These are phyloP conservation scores for Leptosomus discolor DNA, from an alignment of 2,113 vertebrate genomes.

Conservation along the genomic window DNA sequence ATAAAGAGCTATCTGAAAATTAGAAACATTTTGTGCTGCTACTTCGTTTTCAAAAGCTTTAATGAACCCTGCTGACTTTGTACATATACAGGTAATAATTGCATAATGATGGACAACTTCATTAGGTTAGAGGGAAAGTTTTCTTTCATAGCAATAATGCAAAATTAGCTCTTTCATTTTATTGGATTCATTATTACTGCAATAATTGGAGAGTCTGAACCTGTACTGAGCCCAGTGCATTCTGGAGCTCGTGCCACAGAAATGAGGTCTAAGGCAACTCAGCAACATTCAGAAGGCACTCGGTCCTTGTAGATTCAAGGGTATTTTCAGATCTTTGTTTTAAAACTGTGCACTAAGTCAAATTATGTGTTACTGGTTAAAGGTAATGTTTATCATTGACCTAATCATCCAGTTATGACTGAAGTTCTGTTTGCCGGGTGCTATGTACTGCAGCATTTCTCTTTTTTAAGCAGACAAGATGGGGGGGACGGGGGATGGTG, in stretches of 20 bases:
- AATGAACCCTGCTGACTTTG: background rate
- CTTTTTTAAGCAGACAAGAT: background rate
- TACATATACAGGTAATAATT: background rate
- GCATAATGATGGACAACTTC: slow-evolving; percentile 13
- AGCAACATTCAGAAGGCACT: rapidly evolving
- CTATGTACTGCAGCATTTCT: background rate
- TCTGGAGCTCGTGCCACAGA: background rate
- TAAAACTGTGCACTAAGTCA: background rate
- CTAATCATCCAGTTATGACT: background rate
- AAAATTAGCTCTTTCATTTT: background rate
- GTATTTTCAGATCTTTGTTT: background rate
- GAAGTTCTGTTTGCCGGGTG: background rate
- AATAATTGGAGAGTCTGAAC: background rate
- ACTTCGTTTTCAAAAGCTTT: background rate
- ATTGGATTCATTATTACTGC: background rate
- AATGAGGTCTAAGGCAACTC: background rate
- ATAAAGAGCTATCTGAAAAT: background rate
- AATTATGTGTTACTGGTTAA: background rate
- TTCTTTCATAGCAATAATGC: background rate
- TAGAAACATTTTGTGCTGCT: background rate
- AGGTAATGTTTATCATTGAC: background rate
- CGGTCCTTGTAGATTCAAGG: background rate
- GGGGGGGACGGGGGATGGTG: too few relatives aligned
- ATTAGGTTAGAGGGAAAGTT: background rate
- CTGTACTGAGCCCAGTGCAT: background rate